Evolutionary conservation across 2,888 invertebrate species (phyloP).

Genomic region (Lithosia quadra): DNA sequence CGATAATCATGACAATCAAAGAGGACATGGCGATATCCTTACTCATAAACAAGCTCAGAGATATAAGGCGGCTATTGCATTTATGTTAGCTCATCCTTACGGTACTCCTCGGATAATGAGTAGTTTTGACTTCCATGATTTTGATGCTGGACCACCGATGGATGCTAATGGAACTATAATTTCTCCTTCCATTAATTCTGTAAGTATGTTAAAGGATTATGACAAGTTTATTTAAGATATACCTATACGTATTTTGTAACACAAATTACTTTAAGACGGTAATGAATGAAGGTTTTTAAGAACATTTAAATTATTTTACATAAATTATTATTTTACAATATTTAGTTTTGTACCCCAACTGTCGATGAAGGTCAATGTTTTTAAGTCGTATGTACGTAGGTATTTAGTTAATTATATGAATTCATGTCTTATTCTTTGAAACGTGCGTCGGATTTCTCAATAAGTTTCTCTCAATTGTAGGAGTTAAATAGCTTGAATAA

Average conservation of each 20-base stretch:
- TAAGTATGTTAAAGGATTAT: slow-evolving; percentile 65
- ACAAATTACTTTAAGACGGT: no score
- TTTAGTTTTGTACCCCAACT: background rate
- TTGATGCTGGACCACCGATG: slow-evolving; percentile 90
- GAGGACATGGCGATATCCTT: slow-evolving; percentile 88
- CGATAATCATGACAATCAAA: slow-evolving; percentile 95
- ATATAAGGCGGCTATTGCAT: slow-evolving; percentile 94
- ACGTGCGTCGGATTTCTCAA: no score
- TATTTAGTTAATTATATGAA: background rate
- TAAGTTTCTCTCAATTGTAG: no score
- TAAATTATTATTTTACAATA: background rate
- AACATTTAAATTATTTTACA: no score
- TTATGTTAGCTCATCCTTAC: slow-evolving; percentile 95
- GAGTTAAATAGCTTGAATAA: no score
- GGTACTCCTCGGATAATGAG: slow-evolving; percentile 94
- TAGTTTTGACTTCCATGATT: slow-evolving; percentile 90
- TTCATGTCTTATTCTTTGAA: background rate
- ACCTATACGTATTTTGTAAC: no score
- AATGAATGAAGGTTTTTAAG: no score
- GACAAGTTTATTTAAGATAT: no score
- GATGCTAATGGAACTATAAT: slow-evolving; percentile 88
- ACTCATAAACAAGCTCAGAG: slow-evolving; percentile 88
- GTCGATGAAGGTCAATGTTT: no score
- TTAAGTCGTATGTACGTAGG: no score
- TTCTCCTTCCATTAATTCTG: slow-evolving; percentile 88